phyloP scores from a whole-genome alignment of 2,888 invertebrate species.

The Nymphalis polychloros region DNA sequence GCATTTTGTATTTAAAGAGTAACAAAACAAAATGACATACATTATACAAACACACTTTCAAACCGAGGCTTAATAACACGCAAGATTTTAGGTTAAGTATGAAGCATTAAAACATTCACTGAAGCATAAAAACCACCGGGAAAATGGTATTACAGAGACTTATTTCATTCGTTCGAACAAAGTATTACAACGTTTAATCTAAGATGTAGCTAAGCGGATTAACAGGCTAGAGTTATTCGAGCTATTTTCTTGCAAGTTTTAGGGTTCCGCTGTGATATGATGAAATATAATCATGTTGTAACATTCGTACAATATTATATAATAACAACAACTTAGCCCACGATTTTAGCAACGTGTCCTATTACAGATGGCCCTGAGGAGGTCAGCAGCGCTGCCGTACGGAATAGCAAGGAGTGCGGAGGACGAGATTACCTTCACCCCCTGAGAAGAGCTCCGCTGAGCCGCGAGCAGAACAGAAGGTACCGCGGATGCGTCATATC shows the following conservation, averaged over 20 bases:
- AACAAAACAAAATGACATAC: slow-evolving; percentile 2
- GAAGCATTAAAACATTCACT: slow-evolving; percentile 6
- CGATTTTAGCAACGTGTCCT: too few relatives aligned
- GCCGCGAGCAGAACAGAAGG: too few relatives aligned
- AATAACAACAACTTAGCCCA: too few relatives aligned
- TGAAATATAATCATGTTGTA: not conserved
- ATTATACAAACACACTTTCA: slow-evolving; percentile 6
- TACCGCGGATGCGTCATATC: too few relatives aligned
- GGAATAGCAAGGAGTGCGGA: too few relatives aligned
- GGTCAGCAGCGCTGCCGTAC: too few relatives aligned
- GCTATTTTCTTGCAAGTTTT: slow-evolving; percentile 24
- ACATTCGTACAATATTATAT: too few relatives aligned
- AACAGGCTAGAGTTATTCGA: slow-evolving; percentile 26
- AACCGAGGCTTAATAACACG: slow-evolving; percentile 1
- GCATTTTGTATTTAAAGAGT: not conserved
- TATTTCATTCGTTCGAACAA: slow-evolving; percentile 20
- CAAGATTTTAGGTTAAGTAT: slow-evolving; percentile 8
- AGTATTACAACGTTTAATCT: slow-evolving; percentile 24
- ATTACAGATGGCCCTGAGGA: too few relatives aligned
- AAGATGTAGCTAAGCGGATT: slow-evolving; percentile 28
- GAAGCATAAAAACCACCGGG: not conserved
- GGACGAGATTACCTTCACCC: too few relatives aligned
- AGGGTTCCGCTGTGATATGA: slow-evolving; percentile 5
- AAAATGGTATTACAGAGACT: slow-evolving; percentile 2
- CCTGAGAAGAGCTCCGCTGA: too few relatives aligned